Evolutionary conservation across 2,797 vertebrate species (phyloP).

Genomic region (Rhinogobio ventralis): DNA sequence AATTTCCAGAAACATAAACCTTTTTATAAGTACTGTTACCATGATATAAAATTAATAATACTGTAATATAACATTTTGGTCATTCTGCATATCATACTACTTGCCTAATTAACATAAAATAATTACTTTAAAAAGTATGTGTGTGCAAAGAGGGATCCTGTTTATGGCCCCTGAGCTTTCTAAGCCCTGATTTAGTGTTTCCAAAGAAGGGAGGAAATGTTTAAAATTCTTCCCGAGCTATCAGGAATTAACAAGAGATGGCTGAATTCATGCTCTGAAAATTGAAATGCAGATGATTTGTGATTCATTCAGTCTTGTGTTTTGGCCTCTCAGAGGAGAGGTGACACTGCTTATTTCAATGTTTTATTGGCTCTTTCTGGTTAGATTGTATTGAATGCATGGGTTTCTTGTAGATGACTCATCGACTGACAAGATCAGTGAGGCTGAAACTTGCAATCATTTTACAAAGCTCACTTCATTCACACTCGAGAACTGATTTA

Average conservation of each 20-base stretch:
- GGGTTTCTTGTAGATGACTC: constrained; percentile 74
- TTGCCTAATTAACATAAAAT: not conserved
- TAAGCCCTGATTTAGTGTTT: not conserved
- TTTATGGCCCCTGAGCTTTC: not conserved
- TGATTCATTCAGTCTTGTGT: constrained; percentile 52
- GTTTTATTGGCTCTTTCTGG: constrained; percentile 69
- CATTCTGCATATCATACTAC: not conserved
- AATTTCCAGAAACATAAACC: not conserved
- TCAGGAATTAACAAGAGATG: constrained; percentile 29
- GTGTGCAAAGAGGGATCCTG: not conserved
- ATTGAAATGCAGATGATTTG: constrained; percentile 53
- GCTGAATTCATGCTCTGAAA: constrained; percentile 36
- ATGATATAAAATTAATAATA: not conserved
- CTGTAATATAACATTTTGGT: not conserved
- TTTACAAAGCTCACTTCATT: constrained; percentile 13
- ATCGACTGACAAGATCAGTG: constrained; percentile 67
- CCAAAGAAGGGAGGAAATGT: not conserved
- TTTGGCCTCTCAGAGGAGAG: constrained; percentile 65
- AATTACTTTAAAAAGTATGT: not conserved
- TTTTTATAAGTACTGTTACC: not conserved
- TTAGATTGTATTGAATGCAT: constrained; percentile 77
- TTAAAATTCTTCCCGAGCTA: not conserved
- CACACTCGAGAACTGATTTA: not conserved
- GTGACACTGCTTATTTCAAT: constrained; percentile 67
- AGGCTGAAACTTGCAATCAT: not conserved